Percentiles rank a stretch among this genome's conserved stretches.
Evolutionary conservation across 2,797 vertebrate genomes (phyloP).

Genomic region (Hydrocynus forskahlii): DNA sequence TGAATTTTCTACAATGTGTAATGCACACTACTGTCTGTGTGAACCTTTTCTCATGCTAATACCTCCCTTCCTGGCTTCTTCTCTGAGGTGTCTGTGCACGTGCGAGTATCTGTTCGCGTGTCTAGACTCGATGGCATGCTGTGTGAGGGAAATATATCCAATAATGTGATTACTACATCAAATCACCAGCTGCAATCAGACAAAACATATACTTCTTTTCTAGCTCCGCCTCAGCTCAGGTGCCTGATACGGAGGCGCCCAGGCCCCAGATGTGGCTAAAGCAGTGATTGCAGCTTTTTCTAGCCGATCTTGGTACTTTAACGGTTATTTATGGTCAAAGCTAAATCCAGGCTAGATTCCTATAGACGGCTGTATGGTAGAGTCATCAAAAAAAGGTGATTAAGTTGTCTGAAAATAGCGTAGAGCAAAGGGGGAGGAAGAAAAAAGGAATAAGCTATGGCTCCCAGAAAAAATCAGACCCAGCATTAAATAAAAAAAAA

Average conservation of each 20-base stretch:
- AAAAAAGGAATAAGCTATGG: constrained; percentile 15
- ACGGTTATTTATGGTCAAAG: constrained; percentile 68
- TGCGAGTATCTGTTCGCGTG: constrained; percentile 37
- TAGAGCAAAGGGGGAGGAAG: constrained; percentile 21
- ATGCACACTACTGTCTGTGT: constrained; percentile 77
- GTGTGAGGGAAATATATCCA: constrained; percentile 47
- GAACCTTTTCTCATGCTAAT: constrained; percentile 82
- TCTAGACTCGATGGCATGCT: constrained; percentile 53
- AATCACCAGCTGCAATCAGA: constrained; percentile 25
- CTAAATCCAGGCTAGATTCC: constrained; percentile 63
- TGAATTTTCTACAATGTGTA: constrained; percentile 80
- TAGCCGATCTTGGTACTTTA: constrained; percentile 60
- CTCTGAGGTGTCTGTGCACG: constrained; percentile 68
- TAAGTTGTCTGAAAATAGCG: constrained; percentile 75
- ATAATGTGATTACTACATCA: constrained; percentile 37
- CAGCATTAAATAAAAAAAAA: constrained; percentile 69
- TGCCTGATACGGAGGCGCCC: not conserved
- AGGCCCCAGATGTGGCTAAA: constrained; percentile 11
- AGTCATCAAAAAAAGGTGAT: constrained; percentile 74
- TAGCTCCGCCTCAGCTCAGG: not conserved
- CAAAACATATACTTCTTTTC: constrained; percentile 26
- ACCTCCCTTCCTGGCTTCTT: constrained; percentile 74
- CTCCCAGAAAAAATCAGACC: constrained; percentile 60
- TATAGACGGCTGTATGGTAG: constrained; percentile 66
- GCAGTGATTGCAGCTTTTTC: constrained; percentile 60